phyloP scores from a whole-genome alignment of 2,888 invertebrate genomes.

The Sepiola atlantica region DNA sequence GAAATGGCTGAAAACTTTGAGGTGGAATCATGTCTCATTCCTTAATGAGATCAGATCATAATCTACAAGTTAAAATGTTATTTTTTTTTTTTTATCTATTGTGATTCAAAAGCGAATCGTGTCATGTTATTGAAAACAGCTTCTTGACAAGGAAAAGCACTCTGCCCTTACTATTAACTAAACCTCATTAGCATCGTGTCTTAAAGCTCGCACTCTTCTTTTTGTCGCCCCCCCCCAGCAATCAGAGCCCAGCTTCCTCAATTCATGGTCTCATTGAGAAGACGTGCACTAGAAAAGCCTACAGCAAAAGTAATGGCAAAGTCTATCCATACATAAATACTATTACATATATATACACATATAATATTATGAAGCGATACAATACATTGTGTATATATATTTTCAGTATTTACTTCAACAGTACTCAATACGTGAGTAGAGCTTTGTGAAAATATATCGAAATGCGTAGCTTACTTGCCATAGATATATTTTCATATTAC shows the following conservation, averaged over 20 bases:
- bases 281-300: not conserved
- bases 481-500: no score
- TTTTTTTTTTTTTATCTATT: not conserved
- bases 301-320: no score
- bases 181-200: not conserved
- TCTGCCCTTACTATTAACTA: not conserved
- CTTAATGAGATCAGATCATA: not conserved
- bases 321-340: no score
- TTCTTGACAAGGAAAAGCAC: conserved; percentile 32
- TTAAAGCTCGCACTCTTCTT: not conserved
- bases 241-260: not conserved
- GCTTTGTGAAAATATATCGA: no score
- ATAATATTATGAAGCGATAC: no score
- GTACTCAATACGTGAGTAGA: no score
- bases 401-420: no score
- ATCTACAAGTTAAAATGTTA: not conserved
- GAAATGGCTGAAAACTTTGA: not conserved
- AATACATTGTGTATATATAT: no score
- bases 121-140: not conserved
- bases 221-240: not conserved
- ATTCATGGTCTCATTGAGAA: not conserved
- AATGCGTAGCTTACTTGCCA: no score
- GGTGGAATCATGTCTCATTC: not conserved
- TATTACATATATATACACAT: no score
- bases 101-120: not conserved